Base-by-base conservation (phyloP, 1,140 invertebrate species). In the Aleiodes sp. region DNA sequence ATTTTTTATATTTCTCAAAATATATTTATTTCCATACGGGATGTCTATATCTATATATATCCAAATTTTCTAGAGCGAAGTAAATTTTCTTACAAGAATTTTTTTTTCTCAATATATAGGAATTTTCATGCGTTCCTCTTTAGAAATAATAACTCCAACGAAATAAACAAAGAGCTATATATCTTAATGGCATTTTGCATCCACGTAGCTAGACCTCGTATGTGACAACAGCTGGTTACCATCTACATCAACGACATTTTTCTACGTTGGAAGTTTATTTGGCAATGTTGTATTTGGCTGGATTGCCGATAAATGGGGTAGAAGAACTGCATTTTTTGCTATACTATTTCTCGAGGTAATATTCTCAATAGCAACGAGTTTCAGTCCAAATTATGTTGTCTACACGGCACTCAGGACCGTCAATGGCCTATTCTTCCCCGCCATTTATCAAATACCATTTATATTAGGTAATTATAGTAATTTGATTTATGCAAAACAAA, bases 251-350 rank as follows among this genome's bases (percentile, higher is more conserved):
- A 90, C 90, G 60, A 90, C 91, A 2, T 84, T 91, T 29, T 92
- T 91, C 77, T 91, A 91, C 85, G 88, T 91, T 7, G 91, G 91
- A 10, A 91, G 90, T 26, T 87, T 92, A 10, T 90, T 92, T 72
- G 90, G 91, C 1, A 92, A 91, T 72, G 86, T 91, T 4, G 87
- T 92, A n/a, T 92, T 92, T 73, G 91, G 91, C 21, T 91, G 89
- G 88, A 88, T 92, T 70, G 91, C 91, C 10, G 91, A 92, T 75
- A 91, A 91, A 78, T 90, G 90, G 82, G 93, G 93, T 8, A 87
- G 92, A 41, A 88, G 91, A 59, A 89, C 89, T 10, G 87, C 92
- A 39, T 91, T 92, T 70, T 88, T 92, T 60, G 85, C 90, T 21
- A 92, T 91, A 80, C 87, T 93, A 3, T 86, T 89, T 67, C 82